Evolutionary conservation across 2,797 vertebrate genomes (phyloP).

Genomic region (Coreius guichenoti): DNA sequence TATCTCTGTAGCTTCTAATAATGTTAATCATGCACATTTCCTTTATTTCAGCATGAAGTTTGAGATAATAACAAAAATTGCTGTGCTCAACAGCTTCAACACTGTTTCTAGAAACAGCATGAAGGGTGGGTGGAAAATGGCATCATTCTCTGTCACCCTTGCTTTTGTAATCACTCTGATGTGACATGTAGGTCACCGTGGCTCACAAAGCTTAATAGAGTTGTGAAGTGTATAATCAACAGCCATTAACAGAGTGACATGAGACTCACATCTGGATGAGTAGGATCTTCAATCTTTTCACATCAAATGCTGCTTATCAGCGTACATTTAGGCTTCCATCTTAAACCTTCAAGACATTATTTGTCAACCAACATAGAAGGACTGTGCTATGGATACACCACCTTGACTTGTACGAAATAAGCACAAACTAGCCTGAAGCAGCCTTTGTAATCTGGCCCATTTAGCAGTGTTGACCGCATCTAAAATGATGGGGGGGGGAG

Average conservation of each 20-base stretch:
- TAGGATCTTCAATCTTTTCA: not conserved
- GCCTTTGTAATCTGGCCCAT: not conserved
- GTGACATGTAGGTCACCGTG: slow-evolving; percentile 51
- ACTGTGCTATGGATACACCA: not conserved
- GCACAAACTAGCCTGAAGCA: not conserved
- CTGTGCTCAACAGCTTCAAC: slow-evolving; percentile 37
- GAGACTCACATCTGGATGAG: not conserved
- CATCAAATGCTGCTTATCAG: slow-evolving; percentile 1
- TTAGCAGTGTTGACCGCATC: not conserved
- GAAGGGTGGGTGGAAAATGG: slow-evolving; percentile 45
- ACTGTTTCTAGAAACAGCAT: slow-evolving; percentile 22
- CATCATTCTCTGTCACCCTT: slow-evolving; percentile 36
- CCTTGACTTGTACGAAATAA: not conserved
- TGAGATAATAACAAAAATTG: slow-evolving; percentile 33
- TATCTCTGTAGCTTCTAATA: not conserved
- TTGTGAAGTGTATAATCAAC: slow-evolving; percentile 40
- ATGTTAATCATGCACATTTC: not conserved
- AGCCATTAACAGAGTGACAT: slow-evolving; percentile 25
- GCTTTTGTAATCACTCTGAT: slow-evolving; percentile 47
- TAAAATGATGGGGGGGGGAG: slow-evolving; percentile 12
- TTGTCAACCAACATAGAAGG: not conserved
- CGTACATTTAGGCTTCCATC: not conserved
- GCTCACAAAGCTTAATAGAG: slow-evolving; percentile 36
- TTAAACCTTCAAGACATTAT: not conserved
- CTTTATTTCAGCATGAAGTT: not conserved